Evolutionary conservation across 2,113 vertebrate genomes (phyloP).

Genomic region (Rousettus leschenaultii): DNA sequence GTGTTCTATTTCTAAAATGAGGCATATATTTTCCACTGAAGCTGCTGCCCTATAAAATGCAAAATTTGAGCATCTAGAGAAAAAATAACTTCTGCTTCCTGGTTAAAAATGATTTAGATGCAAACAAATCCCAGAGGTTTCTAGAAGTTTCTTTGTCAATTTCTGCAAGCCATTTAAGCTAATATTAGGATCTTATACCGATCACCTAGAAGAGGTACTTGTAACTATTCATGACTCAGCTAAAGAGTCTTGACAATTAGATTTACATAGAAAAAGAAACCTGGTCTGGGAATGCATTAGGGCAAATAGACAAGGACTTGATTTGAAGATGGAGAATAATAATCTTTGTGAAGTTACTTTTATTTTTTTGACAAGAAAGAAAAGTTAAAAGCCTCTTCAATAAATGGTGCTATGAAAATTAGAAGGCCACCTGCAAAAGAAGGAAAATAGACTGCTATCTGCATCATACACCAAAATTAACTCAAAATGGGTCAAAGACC

Average conservation of each 20-base stretch:
- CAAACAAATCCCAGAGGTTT: background rate
- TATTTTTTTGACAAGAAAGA: background rate
- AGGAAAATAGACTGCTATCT: too few species aligned
- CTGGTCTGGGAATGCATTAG: accelerated
- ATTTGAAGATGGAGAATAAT: background rate
- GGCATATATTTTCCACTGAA: background rate
- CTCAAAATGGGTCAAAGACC: too few species aligned
- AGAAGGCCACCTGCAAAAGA: too few species aligned
- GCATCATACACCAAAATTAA: too few species aligned
- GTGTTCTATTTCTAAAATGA: background rate
- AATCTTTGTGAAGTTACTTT: background rate
- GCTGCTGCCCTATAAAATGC: background rate
- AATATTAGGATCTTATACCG: background rate
- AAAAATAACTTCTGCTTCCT: background rate
- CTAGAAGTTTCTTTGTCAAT: background rate
- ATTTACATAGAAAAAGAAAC: background rate
- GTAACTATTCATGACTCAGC: background rate
- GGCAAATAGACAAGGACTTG: background rate
- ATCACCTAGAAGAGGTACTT: background rate
- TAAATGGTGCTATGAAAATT: background rate
- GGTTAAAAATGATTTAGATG: conserved; percentile 34
- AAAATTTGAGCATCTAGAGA: background rate
- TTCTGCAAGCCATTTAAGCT: conserved; percentile 15
- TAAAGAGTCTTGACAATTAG: background rate
- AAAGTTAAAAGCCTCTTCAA: background rate